phyloP scores from a whole-genome alignment of 2,113 vertebrate genomes.

The Festucalex cinctus region DNA sequence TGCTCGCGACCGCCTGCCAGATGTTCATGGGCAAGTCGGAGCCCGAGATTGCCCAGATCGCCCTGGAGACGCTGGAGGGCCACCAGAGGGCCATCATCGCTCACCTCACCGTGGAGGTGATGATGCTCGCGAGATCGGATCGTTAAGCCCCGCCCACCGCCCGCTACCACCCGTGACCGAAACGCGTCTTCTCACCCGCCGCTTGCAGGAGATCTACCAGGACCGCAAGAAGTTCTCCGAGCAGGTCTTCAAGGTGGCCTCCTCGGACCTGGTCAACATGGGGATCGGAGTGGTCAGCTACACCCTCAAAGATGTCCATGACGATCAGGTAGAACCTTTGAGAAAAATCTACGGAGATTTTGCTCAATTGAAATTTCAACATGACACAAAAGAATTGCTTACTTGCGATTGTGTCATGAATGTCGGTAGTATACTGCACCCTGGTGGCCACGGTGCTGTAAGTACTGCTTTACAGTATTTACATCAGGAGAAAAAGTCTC shows the following conservation, averaged over 20 bases:
- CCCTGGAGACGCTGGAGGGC: slow-evolving; percentile 90
- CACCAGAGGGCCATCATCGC: slow-evolving; percentile 96
- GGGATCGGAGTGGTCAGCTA: slow-evolving; percentile 94
- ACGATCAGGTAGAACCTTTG: slow-evolving; percentile 81
- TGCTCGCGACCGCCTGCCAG: slow-evolving; percentile 90
- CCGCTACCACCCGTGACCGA: neutral
- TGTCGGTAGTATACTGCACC: no score
- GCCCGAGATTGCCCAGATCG: slow-evolving; percentile 83
- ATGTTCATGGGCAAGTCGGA: slow-evolving; percentile 96
- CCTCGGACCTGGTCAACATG: slow-evolving; percentile 95
- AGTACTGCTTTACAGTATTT: no score
- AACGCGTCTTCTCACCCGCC: neutral
- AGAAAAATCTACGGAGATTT: neutral
- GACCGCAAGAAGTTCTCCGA: slow-evolving; percentile 95
- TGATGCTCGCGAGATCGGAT: neutral
- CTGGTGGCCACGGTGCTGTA: no score
- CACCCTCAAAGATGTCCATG: slow-evolving; percentile 91
- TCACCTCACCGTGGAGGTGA: slow-evolving; percentile 95
- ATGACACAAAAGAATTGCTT: no score
- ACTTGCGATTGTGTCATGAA: no score
- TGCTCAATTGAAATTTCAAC: no score
- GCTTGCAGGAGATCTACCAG: slow-evolving; percentile 94
- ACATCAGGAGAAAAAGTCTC: no score
- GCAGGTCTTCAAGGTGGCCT: slow-evolving; percentile 93
- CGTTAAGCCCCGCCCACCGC: neutral